A percentile compares a stretch with the other conserved stretches of the same genome.
Evolutionary conservation across 2,888 invertebrate species (phyloP).

Genomic region (Deladenus siricidicola): DNA sequence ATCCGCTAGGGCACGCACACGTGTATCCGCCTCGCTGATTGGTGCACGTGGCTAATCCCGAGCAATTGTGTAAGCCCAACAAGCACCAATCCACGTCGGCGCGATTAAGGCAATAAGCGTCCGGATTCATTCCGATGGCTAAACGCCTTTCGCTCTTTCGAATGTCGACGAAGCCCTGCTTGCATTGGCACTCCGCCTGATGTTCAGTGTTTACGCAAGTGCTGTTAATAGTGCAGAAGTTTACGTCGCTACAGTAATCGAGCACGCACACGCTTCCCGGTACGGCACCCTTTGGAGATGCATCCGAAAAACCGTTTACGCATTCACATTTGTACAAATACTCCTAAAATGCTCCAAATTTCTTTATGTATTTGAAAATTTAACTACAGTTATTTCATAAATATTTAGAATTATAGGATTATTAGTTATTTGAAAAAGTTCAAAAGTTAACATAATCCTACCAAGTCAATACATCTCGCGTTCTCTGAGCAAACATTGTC

Average conservation of each 20-base stretch:
- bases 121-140: conserved; percentile 37
- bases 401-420: too few relatives aligned
- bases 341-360: conserved; percentile 19
- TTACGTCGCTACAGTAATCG: conserved; percentile 55
- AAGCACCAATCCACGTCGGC: conserved; percentile 52
- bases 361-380: too few relatives aligned
- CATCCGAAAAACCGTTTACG: conserved; percentile 46
- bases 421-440: too few relatives aligned
- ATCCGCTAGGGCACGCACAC: conserved; percentile 50
- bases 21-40: conserved; percentile 49
- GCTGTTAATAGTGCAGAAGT: conserved; percentile 73
- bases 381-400: too few relatives aligned
- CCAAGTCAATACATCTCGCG: conserved; percentile 50
- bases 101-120: conserved; percentile 43
- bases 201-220: conserved; percentile 83
- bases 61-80: conserved; percentile 52
- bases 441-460: background rate
- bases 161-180: conserved; percentile 71
- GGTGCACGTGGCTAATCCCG: conserved; percentile 50
- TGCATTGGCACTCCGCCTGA: conserved; percentile 81
- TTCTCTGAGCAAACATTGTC: conserved; percentile 50
- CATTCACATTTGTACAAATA: conserved; percentile 53
- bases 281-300: conserved; percentile 40
- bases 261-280: conserved; percentile 45
- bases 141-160: conserved; percentile 37